phyloP scores from a whole-genome alignment of 2,797 vertebrate species.

The Catostomus latipinnis region DNA sequence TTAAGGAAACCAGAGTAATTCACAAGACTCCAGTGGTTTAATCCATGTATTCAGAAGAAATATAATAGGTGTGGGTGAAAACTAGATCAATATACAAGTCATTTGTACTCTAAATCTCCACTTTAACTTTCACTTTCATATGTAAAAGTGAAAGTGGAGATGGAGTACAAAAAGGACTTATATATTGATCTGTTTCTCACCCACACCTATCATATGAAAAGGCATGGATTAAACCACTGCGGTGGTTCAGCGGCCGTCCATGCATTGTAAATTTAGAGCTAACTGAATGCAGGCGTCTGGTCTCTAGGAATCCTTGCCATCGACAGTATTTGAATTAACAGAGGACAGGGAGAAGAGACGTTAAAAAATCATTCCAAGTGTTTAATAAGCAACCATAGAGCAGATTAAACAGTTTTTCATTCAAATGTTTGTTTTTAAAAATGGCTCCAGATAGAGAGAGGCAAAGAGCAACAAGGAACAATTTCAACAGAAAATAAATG shows the following conservation, averaged over 20 bases:
- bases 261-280: background rate
- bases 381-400: conserved; percentile 82
- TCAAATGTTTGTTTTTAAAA: conserved; percentile 72
- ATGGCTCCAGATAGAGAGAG: conserved; percentile 80
- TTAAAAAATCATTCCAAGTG: conserved; percentile 72
- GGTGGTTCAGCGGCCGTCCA: background rate
- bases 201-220: too few species aligned
- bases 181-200: too few species aligned
- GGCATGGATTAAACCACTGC: too few species aligned
- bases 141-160: too few species aligned
- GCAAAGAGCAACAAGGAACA: conserved; percentile 83
- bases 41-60: too few species aligned
- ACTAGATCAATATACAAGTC: too few species aligned
- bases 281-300: background rate
- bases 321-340: conserved; percentile 38
- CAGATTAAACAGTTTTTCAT: conserved; percentile 78
- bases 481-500: conserved; percentile 68
- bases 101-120: too few species aligned
- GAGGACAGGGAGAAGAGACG: conserved; percentile 72
- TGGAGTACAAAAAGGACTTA: too few species aligned
- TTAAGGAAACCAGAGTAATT: too few species aligned
- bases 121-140: too few species aligned
- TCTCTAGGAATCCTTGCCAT: conserved; percentile 20
- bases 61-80: too few species aligned
- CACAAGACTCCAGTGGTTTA: too few species aligned